A percentile compares a stretch with the other conserved stretches of the same genome.
These are phyloP conservation scores for Drosophila parthenogenetica DNA, from an alignment of 2,888 invertebrate species.

Conservation along the genomic window DNA sequence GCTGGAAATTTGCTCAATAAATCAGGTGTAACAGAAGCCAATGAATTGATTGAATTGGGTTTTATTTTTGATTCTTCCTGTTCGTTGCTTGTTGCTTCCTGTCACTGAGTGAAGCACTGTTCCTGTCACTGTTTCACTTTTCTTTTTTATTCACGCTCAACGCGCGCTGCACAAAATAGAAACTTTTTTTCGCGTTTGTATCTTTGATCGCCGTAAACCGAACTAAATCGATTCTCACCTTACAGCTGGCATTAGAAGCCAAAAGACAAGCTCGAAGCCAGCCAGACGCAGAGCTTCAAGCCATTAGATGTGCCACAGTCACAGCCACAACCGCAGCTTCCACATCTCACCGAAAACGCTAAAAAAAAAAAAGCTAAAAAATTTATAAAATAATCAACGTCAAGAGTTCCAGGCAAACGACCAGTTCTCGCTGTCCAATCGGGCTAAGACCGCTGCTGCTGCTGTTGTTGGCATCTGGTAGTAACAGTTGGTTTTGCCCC, in stretches of 20 bases:
- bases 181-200: conserved; percentile 84
- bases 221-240: conserved; percentile 85
- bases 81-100: conserved; percentile 12
- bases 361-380: conserved; percentile 34
- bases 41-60: conserved; percentile 1
- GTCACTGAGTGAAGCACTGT: conserved; percentile 10
- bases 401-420: conserved; percentile 71
- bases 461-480: conserved; percentile 46
- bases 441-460: conserved; percentile 6
- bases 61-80: conserved; percentile 6
- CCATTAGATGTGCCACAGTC: conserved; percentile 26
- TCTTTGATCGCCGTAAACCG: conserved; percentile 83
- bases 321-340: conserved; percentile 70
- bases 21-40: background rate
- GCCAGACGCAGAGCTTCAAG: conserved; percentile 45
- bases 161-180: conserved; percentile 66
- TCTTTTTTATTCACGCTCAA: background rate
- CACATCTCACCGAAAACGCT: conserved; percentile 36
- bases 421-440: conserved; percentile 63
- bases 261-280: conserved; percentile 61
- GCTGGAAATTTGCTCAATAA: conserved; percentile 10
- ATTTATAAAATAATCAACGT: conserved; percentile 38
- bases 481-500: conserved; percentile 56
- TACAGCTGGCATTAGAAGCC: conserved; percentile 84
- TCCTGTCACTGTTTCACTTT: conserved; percentile 45